Evolutionary conservation across 2,113 vertebrate species (phyloP).

Genomic region (Campylomormyrus numenius): DNA sequence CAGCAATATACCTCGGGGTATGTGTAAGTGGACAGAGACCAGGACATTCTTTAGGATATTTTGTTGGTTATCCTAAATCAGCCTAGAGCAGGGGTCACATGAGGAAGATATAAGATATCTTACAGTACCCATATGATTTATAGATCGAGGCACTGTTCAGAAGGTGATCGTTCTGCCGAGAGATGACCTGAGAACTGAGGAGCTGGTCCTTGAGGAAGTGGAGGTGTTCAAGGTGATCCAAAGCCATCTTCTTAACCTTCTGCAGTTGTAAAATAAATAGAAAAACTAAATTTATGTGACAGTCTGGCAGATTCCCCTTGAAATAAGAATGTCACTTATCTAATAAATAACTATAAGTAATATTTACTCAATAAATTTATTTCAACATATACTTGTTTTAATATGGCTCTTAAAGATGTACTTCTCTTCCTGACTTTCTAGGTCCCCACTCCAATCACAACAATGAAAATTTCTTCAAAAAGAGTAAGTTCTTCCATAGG

Average conservation of each 20-base stretch:
- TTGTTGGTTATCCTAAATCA: background rate
- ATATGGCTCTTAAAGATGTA: background rate
- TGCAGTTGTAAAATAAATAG: background rate
- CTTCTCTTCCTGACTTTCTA: conserved; percentile 40
- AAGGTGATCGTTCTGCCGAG: conserved; percentile 94
- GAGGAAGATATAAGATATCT: background rate
- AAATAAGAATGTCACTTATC: background rate
- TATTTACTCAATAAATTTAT: background rate
- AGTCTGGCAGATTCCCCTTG: background rate
- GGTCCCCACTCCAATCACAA: conserved; percentile 84
- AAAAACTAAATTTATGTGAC: background rate
- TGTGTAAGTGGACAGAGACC: background rate
- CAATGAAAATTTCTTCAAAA: conserved; percentile 97
- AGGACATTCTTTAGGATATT: background rate
- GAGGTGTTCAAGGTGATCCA: conserved; percentile 86
- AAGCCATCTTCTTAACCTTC: background rate
- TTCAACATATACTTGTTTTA: background rate
- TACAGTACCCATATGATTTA: background rate
- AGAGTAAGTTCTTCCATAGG: conserved; percentile 62
- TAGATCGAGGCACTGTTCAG: conserved; percentile 91
- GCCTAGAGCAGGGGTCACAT: background rate
- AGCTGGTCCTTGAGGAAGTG: conserved; percentile 92
- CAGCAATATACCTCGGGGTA: background rate
- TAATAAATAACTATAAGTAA: background rate
- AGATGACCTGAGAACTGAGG: conserved; percentile 90